These are phyloP conservation scores for Echinometra lucunter DNA, from an alignment of 53 echinoderm and acorn worm species.

Conservation along the genomic window DNA sequence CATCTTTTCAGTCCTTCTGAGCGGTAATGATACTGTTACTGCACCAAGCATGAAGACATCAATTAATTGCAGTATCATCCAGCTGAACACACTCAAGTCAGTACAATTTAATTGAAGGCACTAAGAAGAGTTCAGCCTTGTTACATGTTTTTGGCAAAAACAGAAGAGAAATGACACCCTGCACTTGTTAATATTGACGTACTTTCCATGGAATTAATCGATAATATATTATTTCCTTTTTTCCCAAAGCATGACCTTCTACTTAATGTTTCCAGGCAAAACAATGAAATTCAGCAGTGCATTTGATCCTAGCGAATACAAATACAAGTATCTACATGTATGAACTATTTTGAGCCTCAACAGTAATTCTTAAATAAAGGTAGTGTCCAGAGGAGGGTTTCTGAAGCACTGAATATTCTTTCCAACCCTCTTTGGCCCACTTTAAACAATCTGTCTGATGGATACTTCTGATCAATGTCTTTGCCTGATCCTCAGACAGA, in stretches of 20 bases:
- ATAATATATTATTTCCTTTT: not conserved
- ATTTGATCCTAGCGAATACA: not conserved
- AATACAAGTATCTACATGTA: too few species aligned
- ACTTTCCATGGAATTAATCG: not conserved
- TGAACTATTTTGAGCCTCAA: too few species aligned
- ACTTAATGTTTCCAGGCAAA: not conserved
- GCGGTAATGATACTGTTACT: constrained; percentile 2
- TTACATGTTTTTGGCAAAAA: not conserved
- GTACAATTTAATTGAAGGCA: not conserved
- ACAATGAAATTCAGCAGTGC: not conserved
- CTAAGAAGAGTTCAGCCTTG: not conserved
- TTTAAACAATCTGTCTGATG: not conserved
- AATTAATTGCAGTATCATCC: not conserved
- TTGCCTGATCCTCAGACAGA: not conserved
- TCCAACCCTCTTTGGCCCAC: not conserved
- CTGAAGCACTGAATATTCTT: not conserved
- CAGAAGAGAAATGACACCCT: not conserved
- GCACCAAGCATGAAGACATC: not conserved
- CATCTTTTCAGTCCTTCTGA: not conserved
- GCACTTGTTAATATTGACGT: not conserved
- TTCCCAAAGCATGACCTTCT: not conserved
- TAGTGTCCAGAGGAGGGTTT: not conserved
- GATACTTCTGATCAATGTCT: not conserved
- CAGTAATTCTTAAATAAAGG: too few species aligned
- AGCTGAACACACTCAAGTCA: not conserved